Percentiles rank a stretch among this genome's conserved stretches.
Evolutionary conservation across 2,888 invertebrate species (phyloP).

Genomic region (Brenthis ino): DNA sequence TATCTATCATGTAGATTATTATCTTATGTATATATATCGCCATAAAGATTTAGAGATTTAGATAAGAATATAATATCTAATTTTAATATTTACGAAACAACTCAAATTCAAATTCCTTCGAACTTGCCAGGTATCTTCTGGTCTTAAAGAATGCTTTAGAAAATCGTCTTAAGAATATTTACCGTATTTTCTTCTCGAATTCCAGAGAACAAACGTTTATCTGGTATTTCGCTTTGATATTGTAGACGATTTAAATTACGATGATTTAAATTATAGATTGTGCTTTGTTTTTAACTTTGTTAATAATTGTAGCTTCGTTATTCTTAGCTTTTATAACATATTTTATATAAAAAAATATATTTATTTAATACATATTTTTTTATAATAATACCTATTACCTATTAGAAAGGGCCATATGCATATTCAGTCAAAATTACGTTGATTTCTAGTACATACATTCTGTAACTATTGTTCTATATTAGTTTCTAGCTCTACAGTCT

Average conservation of each 20-base stretch:
- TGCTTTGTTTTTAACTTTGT: conserved; percentile 9
- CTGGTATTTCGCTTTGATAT: conserved; percentile 22
- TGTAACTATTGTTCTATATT: too few relatives aligned
- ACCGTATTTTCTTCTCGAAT: conserved; percentile 12
- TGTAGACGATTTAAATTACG: conserved; percentile 18
- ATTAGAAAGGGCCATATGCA: too few relatives aligned
- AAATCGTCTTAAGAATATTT: conserved; percentile 17
- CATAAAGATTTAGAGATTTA: too few relatives aligned
- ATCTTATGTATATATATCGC: too few relatives aligned
- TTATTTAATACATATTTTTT: too few relatives aligned
- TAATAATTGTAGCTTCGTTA: background rate
- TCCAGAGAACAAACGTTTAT: conserved; percentile 17
- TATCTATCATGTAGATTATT: background rate
- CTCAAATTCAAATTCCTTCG: background rate
- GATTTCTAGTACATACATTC: too few relatives aligned
- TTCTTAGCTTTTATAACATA: too few relatives aligned
- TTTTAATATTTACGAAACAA: background rate
- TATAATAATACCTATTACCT: too few relatives aligned
- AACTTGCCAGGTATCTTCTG: conserved; percentile 4
- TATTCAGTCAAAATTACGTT: too few relatives aligned
- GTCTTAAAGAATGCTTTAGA: conserved; percentile 13
- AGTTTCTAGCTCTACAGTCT: too few relatives aligned
- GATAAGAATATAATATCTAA: background rate
- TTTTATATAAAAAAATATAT: too few relatives aligned
- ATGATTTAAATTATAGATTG: conserved; percentile 8